Evolutionary conservation across 92 coral and sea anemone genomes (phyloP).

Genomic region (Chrysogorgia sp.): DNA sequence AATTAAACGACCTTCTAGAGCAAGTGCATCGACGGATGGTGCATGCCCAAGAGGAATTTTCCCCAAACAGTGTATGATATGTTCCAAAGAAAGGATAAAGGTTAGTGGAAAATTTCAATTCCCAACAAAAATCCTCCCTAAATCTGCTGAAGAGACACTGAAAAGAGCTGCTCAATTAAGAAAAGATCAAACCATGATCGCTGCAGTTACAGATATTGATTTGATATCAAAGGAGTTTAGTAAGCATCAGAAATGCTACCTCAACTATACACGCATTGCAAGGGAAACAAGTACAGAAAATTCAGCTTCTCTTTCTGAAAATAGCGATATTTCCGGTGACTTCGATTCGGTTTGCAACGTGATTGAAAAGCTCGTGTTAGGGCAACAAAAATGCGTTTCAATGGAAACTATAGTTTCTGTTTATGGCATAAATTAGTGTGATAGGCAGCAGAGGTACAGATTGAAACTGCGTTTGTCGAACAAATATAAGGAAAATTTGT

Average conservation of each 20-base stretch:
- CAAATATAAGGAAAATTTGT: neutral
- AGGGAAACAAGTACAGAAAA: too few relatives aligned
- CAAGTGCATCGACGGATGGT: slow-evolving; percentile 13
- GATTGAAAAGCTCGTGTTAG: too few relatives aligned
- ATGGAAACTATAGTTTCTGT: too few relatives aligned
- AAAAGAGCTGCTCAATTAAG: slow-evolving; percentile 16
- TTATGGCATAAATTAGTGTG: too few relatives aligned
- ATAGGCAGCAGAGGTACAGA: too few relatives aligned
- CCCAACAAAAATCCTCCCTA: slow-evolving; percentile 8
- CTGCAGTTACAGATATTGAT: slow-evolving; percentile 27
- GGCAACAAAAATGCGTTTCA: too few relatives aligned
- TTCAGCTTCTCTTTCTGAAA: too few relatives aligned
- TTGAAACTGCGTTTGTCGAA: neutral
- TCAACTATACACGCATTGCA: too few relatives aligned
- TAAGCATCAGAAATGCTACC: too few relatives aligned
- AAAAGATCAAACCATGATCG: too few relatives aligned
- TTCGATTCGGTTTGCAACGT: too few relatives aligned
- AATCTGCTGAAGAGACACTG: slow-evolving; percentile 24
- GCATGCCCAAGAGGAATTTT: slow-evolving; percentile 10
- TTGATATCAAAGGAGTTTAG: slow-evolving; percentile 18
- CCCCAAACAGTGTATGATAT: slow-evolving; percentile 2
- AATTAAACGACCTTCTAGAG: slow-evolving; percentile 9
- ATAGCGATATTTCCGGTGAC: too few relatives aligned
- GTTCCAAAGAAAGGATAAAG: neutral
- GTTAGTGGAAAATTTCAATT: slow-evolving; percentile 23